A percentile compares a stretch with the other conserved stretches of the same genome.
Conservation (phyloP, 2,113 vertebrate genomes). For the Narcine bancroftii region DNA sequence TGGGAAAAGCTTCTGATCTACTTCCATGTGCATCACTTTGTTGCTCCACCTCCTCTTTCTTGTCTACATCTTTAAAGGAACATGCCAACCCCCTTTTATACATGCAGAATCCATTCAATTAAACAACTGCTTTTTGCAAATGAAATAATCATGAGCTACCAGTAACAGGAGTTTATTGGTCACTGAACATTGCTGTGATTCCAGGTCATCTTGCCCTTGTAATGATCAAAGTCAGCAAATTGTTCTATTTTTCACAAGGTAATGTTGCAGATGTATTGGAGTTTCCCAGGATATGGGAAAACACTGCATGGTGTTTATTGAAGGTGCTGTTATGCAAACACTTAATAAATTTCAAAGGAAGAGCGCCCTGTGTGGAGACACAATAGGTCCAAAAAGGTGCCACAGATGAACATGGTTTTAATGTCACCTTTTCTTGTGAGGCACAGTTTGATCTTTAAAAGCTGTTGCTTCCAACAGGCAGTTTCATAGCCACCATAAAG, state of each 20-base stretch:
- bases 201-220: neutral
- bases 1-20: no score
- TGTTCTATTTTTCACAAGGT: slow-evolving; percentile 22
- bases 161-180: neutral
- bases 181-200: neutral
- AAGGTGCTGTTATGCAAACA: neutral
- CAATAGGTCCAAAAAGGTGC: neutral
- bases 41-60: neutral
- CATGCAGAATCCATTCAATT: neutral
- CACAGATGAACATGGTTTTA: neutral
- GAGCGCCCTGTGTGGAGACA: neutral
- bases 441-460: slow-evolving; percentile 16
- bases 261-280: neutral
- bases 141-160: neutral
- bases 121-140: neutral
- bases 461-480: neutral
- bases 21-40: neutral
- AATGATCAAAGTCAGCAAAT: neutral
- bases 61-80: neutral
- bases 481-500: slow-evolving; percentile 14
- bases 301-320: neutral
- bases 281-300: neutral
- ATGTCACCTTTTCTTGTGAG: slow-evolving; percentile 13
- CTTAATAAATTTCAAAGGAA: neutral
- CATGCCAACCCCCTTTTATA: neutral